Evolutionary conservation across 2,888 invertebrate species (phyloP).

Genomic region (Machimus atricapillus): DNA sequence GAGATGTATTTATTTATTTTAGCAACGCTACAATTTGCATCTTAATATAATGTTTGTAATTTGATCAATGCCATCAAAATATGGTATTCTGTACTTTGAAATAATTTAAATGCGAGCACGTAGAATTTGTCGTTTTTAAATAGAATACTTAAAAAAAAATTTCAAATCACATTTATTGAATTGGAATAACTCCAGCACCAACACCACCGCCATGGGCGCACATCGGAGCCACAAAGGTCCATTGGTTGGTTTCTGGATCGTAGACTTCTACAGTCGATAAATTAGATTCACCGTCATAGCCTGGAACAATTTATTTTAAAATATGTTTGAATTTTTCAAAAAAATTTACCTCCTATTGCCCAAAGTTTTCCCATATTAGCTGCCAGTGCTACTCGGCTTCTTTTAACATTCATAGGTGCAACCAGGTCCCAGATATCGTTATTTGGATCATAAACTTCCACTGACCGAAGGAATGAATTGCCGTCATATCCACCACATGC

Average conservation of each 20-base stretch:
- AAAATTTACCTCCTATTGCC: conserved; percentile 73
- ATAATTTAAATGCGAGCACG: conserved; percentile 6
- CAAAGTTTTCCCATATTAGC: conserved; percentile 85
- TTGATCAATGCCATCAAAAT: neutral
- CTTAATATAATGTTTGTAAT: neutral
- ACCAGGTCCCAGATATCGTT: conserved; percentile 79
- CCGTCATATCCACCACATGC: conserved; percentile 89
- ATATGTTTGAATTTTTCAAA: neutral
- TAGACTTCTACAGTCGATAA: conserved; percentile 85
- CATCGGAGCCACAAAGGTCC: conserved; percentile 80
- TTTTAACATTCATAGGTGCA: conserved; percentile 81
- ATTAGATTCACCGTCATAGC: conserved; percentile 81
- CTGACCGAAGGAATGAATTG: conserved; percentile 79
- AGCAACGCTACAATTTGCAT: neutral
- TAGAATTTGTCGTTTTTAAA: neutral
- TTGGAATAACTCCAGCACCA: conserved; percentile 83
- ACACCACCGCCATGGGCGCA: conserved; percentile 89
- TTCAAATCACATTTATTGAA: conserved; percentile 51
- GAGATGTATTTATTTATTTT: neutral
- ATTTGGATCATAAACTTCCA: conserved; percentile 80
- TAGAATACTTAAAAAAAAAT: neutral
- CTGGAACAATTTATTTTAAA: conserved; percentile 47
- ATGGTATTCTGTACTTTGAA: neutral
- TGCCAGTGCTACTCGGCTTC: conserved; percentile 81
- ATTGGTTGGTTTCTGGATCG: conserved; percentile 74